These are phyloP conservation scores for Polydrusus cervinus DNA, from an alignment of 2,888 invertebrate species.

Conservation along the genomic window DNA sequence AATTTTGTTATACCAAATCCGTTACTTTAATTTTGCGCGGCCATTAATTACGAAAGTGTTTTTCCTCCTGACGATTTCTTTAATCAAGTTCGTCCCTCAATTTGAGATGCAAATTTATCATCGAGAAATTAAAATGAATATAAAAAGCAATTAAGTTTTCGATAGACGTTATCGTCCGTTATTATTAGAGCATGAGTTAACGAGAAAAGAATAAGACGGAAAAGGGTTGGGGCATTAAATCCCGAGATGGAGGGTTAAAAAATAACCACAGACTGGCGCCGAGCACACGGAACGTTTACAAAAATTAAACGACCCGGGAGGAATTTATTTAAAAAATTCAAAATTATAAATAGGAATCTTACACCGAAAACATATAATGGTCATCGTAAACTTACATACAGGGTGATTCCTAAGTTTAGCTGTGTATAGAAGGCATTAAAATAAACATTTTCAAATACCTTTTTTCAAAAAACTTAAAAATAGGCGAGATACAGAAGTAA, in stretches of 20 bases:
- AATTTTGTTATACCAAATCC: conserved; percentile 32
- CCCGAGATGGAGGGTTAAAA: conserved; percentile 38
- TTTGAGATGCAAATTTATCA: conserved; percentile 57
- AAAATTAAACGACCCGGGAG: not conserved
- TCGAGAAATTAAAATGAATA: conserved; percentile 57
- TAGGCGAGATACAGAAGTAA: too few species aligned
- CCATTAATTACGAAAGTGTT: conserved; percentile 56
- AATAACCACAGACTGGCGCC: conserved; percentile 50
- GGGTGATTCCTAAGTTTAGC: too few species aligned
- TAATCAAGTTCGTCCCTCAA: conserved; percentile 56
- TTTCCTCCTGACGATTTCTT: conserved; percentile 56
- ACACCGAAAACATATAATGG: too few species aligned
- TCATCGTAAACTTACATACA: too few species aligned
- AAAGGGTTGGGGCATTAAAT: conserved; percentile 47
- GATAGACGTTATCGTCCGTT: conserved; percentile 57
- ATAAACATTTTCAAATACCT: too few species aligned
- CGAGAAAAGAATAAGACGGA: conserved; percentile 63
- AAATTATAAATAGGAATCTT: too few species aligned
- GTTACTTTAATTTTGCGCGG: conserved; percentile 52
- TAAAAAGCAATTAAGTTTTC: conserved; percentile 58
- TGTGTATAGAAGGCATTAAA: too few species aligned
- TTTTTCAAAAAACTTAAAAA: too few species aligned
- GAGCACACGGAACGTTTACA: conserved; percentile 4
- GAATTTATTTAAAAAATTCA: too few species aligned
- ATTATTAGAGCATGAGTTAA: conserved; percentile 60